phyloP scores from a whole-genome alignment of 1,140 invertebrate genomes.

The Saxidomus purpurata region DNA sequence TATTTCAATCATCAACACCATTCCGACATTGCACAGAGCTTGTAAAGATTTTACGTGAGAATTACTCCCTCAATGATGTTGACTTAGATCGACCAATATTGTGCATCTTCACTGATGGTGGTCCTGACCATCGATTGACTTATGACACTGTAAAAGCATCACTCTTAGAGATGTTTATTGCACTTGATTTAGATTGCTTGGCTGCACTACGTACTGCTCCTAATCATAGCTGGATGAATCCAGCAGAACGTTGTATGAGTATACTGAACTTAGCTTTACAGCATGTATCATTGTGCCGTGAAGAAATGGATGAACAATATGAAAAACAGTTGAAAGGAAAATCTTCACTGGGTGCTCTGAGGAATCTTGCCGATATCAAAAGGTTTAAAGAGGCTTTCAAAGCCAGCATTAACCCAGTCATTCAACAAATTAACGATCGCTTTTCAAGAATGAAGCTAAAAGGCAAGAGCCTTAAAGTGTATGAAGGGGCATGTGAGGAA shows the following conservation, averaged over 20 bases:
- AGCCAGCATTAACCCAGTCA: neutral
- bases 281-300: slow-evolving; percentile 22
- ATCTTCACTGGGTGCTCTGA: neutral
- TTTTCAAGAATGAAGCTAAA: neutral
- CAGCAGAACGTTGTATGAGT: slow-evolving; percentile 52
- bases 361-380: neutral
- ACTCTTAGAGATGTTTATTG: no score
- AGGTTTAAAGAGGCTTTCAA: neutral
- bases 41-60: no score
- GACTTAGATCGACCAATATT: neutral
- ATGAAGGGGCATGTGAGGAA: no score
- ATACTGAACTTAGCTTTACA: slow-evolving; percentile 65
- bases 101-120: slow-evolving; percentile 56
- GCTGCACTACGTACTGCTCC: slow-evolving; percentile 55
- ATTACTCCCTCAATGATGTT: neutral
- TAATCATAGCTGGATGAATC: slow-evolving; percentile 50
- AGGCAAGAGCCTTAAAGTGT: neutral
- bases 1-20: slow-evolving; percentile 59
- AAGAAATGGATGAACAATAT: neutral
- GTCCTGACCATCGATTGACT: slow-evolving; percentile 68
- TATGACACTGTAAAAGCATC: no score
- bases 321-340: slow-evolving; percentile 35
- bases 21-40: slow-evolving; percentile 30
- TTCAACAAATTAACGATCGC: neutral
- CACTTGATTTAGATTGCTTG: slow-evolving; percentile 64